These are phyloP conservation scores for Apodemia duryi DNA, from an alignment of 2,888 invertebrate species.

Conservation along the genomic window DNA sequence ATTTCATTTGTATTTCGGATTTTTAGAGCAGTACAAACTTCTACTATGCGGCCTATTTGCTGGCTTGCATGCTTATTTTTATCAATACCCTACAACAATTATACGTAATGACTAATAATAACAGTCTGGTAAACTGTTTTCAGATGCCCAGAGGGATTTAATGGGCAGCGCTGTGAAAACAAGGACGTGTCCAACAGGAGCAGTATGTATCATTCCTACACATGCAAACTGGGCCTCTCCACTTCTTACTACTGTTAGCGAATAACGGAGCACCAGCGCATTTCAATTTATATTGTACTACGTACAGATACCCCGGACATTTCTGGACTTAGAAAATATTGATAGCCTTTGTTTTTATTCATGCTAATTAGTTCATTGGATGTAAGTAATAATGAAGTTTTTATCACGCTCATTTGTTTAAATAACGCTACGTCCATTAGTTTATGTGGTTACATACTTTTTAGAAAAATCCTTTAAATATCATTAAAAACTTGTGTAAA, in stretches of 20 bases:
- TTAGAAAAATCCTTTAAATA: too few relatives aligned
- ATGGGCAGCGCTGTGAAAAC: constrained; percentile 88
- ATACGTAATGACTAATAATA: neutral
- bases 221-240: constrained; percentile 88
- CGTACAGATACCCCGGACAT: constrained; percentile 17
- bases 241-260: constrained; percentile 88
- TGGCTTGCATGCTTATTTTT: too few relatives aligned
- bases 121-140: constrained; percentile 34
- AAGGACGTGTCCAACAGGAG: constrained; percentile 86
- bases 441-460: too few relatives aligned
- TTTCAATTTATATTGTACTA: constrained; percentile 26
- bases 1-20: too few relatives aligned
- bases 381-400: neutral
- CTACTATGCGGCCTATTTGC: too few relatives aligned
- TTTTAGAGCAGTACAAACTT: too few relatives aligned
- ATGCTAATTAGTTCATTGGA: neutral
- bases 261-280: constrained; percentile 53
- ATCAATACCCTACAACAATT: too few relatives aligned
- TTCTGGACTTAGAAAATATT: constrained; percentile 11
- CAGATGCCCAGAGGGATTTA: constrained; percentile 90
- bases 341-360: neutral
- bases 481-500: too few relatives aligned
- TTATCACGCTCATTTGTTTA: neutral
- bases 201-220: constrained; percentile 89
- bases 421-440: too few relatives aligned